Evolutionary conservation across 2,113 vertebrate species (phyloP).

Genomic region (Pheucticus melanocephalus): DNA sequence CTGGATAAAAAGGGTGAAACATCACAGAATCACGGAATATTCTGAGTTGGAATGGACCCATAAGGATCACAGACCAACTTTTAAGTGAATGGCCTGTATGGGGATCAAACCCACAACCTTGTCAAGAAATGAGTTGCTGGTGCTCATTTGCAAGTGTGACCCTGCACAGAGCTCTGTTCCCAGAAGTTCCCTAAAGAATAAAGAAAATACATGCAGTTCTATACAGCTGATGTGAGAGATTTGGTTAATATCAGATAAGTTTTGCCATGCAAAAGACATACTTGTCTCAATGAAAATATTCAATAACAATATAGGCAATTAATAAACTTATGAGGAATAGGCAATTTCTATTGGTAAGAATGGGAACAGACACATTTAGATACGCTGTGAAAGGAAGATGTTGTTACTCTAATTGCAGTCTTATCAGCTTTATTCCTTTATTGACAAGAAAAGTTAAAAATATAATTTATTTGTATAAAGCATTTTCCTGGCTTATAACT

Average conservation of each 20-base stretch:
- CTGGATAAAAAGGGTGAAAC: neutral
- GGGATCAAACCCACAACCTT: neutral
- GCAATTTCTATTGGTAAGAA: neutral
- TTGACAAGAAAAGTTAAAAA: neutral
- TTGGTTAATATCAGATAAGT: neutral
- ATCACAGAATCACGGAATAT: neutral
- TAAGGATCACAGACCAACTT: neutral
- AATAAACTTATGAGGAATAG: neutral
- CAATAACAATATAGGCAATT: neutral
- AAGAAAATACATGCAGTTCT: neutral
- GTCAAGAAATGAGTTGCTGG: neutral
- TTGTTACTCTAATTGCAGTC: neutral
- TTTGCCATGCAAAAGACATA: constrained; percentile 3
- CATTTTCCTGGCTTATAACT: neutral
- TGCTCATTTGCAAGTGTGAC: neutral
- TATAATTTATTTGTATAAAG: neutral
- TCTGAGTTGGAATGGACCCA: neutral
- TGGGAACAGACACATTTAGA: neutral
- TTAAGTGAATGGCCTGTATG: neutral
- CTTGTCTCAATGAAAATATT: neutral
- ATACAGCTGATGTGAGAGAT: neutral
- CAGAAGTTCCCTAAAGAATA: neutral
- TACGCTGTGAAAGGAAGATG: constrained; percentile 5
- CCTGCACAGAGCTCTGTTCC: neutral
- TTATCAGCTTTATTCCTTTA: neutral